Evolutionary conservation across 2,888 invertebrate genomes (phyloP), one percentile per base, ranked within the genome.

Genomic region (Troides oblongomaculatus): DNA sequence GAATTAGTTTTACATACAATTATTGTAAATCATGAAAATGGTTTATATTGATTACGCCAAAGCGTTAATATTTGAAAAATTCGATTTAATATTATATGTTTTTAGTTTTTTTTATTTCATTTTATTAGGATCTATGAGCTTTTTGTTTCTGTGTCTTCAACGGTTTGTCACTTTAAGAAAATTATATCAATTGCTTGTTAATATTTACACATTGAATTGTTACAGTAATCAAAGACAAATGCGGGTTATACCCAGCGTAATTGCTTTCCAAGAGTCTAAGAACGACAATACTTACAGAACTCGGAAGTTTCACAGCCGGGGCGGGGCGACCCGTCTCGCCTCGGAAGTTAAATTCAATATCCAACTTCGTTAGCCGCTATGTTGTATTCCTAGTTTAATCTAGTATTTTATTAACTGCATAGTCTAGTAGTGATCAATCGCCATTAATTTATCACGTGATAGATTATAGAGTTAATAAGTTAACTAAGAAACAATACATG

Each of bases 291-390:
- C 66, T 62, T 39, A 53, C 23, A 50, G 50, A 66, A 70, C 62
- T 65, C 66, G 36, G 69, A 64, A 69, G 69, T 70, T 70, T 43
- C 50, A 36, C 58, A 64, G 57, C 50, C 59, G 53, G 65, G 18
- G 5, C 58, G 58, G 36, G 62, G 30, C 30, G 30, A 30, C 30
- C 58, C 62, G 62, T 66, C 65, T 70, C 58, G 65, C 65, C 61
- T 66, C n/a, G 39, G 62, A 59, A 66, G 65, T 70, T 53, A 39
- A 66, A 57, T 70, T 62, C 58, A 59, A 70, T 66, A 69, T 62
- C 30, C n/a, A 58, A 69, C 61, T 69, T 69, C 14, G 56, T 69
- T 25, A 53, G 30, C 36, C 18, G 56, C 14, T 17, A 25, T 61
- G n/a, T 53, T 53, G 43, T 64, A 50, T 60, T 30, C 36, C 23